Base-by-base conservation (phyloP, 2,797 vertebrate genomes). In the Limnodromus scolopaceus region DNA sequence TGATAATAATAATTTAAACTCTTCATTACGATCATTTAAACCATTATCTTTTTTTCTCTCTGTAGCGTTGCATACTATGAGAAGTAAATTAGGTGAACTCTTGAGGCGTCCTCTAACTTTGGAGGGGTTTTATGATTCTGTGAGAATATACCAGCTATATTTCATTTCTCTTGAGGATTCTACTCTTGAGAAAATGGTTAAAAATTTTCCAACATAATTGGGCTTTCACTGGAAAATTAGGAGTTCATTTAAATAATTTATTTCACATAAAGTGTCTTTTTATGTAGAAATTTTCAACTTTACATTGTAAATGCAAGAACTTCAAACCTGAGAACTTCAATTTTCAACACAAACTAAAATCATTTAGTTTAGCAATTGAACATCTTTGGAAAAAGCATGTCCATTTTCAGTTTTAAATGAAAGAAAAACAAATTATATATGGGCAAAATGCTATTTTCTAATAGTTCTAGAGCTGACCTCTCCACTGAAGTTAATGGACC, bases 201-300 rank as follows among this genome's bases (percentile, higher is more conserved):
- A 97, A 96, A 96, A 76, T 70, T 95, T 96, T 95, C 96, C 92
- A 89, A 77, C 96, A 94, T 97, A 97, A 97, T 96, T 96, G 96
- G 85, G 92, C 96, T 97, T 96, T 97, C 96, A 96, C 91, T 94
- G 79, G 95, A 95, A 96, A 96, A 97, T 97, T 95, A 96, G 91
- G 89, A 94, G 84, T 93, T 96, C 96, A 96, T 96, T 97, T 97
- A 95, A 96, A 97, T 97, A 96, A 96, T 97, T 97, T 96, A 96
- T 96, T 96, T 97, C 96, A 93, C 89, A 92, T 92, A 94, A 96
- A 96, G 89, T 95, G 96, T 96, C 96, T 96, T 94, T 95, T 94
- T 88, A 96, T 95, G 91, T 96, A 95, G 93, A 96, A 92, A 93
- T 82, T 95, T 95, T 96, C 91, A 94, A 82, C 94, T 95, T 95